Evolutionary conservation across 1,140 invertebrate species (phyloP), one percentile per base, ranked within the genome.

Genomic region (Pogonognathellus flavescens): DNA sequence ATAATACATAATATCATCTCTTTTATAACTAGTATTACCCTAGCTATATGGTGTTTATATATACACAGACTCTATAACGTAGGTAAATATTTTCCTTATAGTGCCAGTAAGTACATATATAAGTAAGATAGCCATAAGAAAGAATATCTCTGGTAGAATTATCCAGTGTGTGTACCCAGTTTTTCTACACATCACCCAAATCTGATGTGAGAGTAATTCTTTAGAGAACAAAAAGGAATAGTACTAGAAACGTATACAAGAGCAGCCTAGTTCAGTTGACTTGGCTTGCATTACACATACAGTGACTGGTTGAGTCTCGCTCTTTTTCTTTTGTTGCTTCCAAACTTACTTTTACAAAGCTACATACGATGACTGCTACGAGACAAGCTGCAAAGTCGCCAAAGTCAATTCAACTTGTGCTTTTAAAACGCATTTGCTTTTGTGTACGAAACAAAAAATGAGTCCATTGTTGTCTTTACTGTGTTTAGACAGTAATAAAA

Each of bases 401-500:
- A 76, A 76, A 76, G 70, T 76, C 70, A 76, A 76, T 76, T 76
- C 70, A 50, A 76, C 70, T 76, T 76, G 70, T 76, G 70, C 70
- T 50, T 76, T 76, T 76, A 76, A 76, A 76, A 76, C 41, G 70
- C 70, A 49, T 76, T 76, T 50, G 70, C 70, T 76, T 50, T 76
- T 76, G 70, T 76, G 41, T 66, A 66, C 13, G n/a, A 50, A 66
- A 66, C 60, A 83, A 83, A 66, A 49, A 52, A 82, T 49, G 62
- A 20, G 59, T 55, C 83, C 70, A 84, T 84, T 84, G 83, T 84
- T 84, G 83, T 80, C 83, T 84, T 66, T 53, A 49, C 18, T 70
- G 49, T 84, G 83, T 84, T 84, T 84, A 70, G 66, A 80, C 25
- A 80, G 83, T 84, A 84, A 84, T 84, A 84, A 84, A 84, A 84